phyloP scores from a whole-genome alignment of 2,113 vertebrate species.

The Benitochromis conjunctus region DNA sequence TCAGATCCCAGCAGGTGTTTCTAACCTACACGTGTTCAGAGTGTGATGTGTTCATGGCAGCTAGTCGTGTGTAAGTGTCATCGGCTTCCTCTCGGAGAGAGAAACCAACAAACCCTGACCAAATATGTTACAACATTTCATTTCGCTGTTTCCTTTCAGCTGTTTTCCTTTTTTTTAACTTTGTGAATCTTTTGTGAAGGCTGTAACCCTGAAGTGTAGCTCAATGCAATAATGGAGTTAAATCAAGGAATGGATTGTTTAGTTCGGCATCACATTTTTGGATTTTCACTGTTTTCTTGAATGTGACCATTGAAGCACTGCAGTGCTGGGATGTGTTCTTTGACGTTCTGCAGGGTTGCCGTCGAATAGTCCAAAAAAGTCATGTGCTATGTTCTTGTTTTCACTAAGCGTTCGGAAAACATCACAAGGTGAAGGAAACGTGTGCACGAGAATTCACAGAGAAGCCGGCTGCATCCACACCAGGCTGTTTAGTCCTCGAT shows the following conservation, averaged over 20 bases:
- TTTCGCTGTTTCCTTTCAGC: not conserved
- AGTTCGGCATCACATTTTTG: not conserved
- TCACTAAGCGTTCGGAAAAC: not conserved
- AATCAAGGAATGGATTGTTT: constrained; percentile 17
- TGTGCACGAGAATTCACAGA: not conserved
- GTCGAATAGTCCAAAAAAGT: not conserved
- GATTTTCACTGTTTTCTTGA: constrained; percentile 8
- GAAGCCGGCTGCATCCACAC: accelerated
- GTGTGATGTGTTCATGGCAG: constrained; percentile 11
- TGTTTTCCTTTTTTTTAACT: constrained; percentile 2
- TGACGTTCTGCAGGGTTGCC: not conserved
- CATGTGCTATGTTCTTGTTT: not conserved
- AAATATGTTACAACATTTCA: not conserved
- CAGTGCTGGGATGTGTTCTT: constrained; percentile 12
- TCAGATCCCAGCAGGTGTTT: not conserved
- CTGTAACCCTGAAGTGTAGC: not conserved
- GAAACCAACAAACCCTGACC: not conserved
- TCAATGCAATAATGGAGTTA: constrained; percentile 26
- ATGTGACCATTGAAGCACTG: constrained; percentile 28
- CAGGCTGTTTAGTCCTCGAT: accelerated
- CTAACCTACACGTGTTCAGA: not conserved
- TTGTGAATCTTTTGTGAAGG: constrained; percentile 2
- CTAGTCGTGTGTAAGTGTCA: not conserved
- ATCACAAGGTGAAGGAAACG: not conserved
- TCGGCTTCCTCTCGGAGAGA: not conserved